Conservation (phyloP, 1,140 invertebrate genomes). For the Procambarus clarkii region DNA sequence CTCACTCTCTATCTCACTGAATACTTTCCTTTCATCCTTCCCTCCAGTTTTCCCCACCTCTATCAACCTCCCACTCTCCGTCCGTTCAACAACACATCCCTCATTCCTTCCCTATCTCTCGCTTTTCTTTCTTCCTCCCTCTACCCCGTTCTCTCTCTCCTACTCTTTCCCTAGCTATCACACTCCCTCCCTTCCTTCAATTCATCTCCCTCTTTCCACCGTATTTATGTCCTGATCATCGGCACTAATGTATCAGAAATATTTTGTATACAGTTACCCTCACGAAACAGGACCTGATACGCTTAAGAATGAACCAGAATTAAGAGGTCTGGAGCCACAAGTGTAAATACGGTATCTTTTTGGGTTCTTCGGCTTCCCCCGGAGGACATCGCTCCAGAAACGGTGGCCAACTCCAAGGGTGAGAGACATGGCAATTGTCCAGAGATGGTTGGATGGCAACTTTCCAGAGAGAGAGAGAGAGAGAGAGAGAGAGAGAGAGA, state of each 20-base stretch:
- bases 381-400: no score
- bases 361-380: no score
- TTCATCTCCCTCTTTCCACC: not conserved
- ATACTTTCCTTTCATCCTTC: not conserved
- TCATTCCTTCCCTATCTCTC: not conserved
- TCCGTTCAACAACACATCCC: not conserved
- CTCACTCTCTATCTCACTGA: not conserved
- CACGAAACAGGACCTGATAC: no score
- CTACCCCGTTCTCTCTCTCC: not conserved
- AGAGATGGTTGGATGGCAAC: not conserved
- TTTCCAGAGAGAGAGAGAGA: not conserved
- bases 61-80: not conserved
- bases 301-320: no score
- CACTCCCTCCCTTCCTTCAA: not conserved
- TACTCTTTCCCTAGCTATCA: not conserved
- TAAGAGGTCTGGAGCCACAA: no score
- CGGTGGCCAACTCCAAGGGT: no score
- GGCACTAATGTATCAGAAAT: no score
- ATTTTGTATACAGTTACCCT: no score
- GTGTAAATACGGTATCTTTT: no score
- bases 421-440: not conserved
- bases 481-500: not conserved
- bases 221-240: no score
- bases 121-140: not conserved
- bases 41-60: not conserved